A percentile compares a stretch with the other conserved stretches of the same genome.
Evolutionary conservation across 2,888 invertebrate genomes (phyloP).

Genomic region (Sarcophaga caerulescens): DNA sequence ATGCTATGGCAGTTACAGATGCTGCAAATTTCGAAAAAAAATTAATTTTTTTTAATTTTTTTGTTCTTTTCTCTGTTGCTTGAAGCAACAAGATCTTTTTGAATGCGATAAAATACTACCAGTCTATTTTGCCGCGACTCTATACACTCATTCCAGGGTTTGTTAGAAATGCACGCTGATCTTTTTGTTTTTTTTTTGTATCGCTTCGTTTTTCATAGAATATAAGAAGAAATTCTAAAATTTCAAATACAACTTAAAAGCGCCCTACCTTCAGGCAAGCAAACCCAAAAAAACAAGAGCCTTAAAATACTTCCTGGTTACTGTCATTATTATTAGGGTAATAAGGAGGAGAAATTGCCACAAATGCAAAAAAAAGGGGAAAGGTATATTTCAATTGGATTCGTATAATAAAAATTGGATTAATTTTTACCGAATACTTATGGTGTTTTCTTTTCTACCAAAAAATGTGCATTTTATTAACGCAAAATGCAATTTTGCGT

Average conservation of each 20-base stretch:
- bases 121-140: slow-evolving; percentile 26
- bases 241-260: neutral
- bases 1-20: slow-evolving; percentile 28
- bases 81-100: slow-evolving; percentile 55
- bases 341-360: no score
- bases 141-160: slow-evolving; percentile 37
- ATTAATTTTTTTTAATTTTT: neutral
- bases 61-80: slow-evolving; percentile 24
- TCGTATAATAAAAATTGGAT: no score
- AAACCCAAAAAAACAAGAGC: no score
- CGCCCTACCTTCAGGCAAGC: no score
- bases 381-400: no score
- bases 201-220: neutral
- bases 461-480: no score
- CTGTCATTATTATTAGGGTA: no score
- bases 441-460: no score
- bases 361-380: no score
- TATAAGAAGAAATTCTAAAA: neutral
- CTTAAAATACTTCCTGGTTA: no score
- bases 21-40: neutral
- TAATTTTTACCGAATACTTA: neutral
- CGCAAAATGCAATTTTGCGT: no score
- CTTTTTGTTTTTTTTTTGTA: slow-evolving; percentile 21
- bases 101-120: slow-evolving; percentile 50
- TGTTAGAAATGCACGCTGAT: slow-evolving; percentile 44